Base-by-base conservation (phyloP, 1,140 invertebrate genomes). In the Brachionus sp. region DNA sequence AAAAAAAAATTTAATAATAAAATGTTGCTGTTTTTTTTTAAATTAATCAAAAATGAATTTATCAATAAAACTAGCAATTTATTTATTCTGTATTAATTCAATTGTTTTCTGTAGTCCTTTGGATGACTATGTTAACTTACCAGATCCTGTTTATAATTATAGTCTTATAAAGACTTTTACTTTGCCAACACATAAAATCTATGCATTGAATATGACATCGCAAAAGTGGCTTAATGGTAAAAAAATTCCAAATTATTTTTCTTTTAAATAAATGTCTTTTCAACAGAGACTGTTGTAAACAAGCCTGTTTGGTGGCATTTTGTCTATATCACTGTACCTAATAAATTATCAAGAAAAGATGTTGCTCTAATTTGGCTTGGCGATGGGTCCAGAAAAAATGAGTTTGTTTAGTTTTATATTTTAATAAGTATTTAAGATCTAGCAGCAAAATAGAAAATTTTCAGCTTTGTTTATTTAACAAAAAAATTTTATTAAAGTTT, bases 261-360 rank as follows among this genome's bases (percentile, higher is more conserved):
- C 10, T 46, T 35, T 66, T 33, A 66, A 25, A 66, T 29, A 7
- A 25, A 25, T 33, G 29, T 4, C 13, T 66, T 62, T 62, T 62
- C 3, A 6, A 9, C 16, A 66, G 62, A 66, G n/a, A 12, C 62
- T 33, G 9, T 66, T 66, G 62, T 66, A 25, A 25, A 66, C 13
- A 66, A 33, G 13, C 73, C 87, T 9, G 83, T 87, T n/a, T 87
- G 87, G 87, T 87, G 86, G 85, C 87, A 87, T 77, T 86, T 86
- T 83, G n/a, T 87, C 42, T 83, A 50, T 2, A 82, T 87, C 2
- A 86, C 85, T 0, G 85, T 87, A 1, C 87, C 87, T 2, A 85
- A 86, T 53, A 84, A 85, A 23, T 37, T 87, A 0, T 77, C 29
- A 1, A 42, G 85, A 35, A 53, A 75, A 5, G 83, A 86, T 23